Conservation (phyloP, 2,797 vertebrate species). For the Mionectes olivaceus region DNA sequence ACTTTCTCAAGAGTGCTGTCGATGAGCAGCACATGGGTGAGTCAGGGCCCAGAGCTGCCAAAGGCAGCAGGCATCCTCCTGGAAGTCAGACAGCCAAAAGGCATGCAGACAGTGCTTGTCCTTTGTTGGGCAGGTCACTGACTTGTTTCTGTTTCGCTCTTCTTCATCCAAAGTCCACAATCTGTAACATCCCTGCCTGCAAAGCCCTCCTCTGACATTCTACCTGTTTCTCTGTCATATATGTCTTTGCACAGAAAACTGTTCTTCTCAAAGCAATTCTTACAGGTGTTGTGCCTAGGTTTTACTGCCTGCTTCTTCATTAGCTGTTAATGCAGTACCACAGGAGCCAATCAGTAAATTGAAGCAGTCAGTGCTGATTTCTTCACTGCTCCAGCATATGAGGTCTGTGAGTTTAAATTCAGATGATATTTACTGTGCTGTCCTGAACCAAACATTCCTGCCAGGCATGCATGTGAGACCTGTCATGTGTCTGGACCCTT, state of each 20-base stretch:
- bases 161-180: neutral
- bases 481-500: neutral
- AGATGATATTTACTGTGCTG: neutral
- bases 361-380: neutral
- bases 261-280: neutral
- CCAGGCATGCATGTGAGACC: neutral
- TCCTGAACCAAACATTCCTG: neutral
- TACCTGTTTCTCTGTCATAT: neutral
- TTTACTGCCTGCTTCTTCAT: neutral
- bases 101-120: neutral
- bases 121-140: too few species aligned
- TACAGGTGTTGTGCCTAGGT: neutral
- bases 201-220: neutral
- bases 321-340: neutral
- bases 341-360: neutral
- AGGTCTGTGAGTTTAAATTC: neutral
- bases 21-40: fast-evolving
- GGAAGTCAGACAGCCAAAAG: neutral
- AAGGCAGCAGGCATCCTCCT: neutral
- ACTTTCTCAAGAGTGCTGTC: neutral
- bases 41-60: neutral
- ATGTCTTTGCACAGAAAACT: neutral
- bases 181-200: neutral
- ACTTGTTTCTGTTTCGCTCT: neutral
- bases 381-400: neutral